phyloP scores from a whole-genome alignment of 2,113 vertebrate species.

The Raja brachyura region DNA sequence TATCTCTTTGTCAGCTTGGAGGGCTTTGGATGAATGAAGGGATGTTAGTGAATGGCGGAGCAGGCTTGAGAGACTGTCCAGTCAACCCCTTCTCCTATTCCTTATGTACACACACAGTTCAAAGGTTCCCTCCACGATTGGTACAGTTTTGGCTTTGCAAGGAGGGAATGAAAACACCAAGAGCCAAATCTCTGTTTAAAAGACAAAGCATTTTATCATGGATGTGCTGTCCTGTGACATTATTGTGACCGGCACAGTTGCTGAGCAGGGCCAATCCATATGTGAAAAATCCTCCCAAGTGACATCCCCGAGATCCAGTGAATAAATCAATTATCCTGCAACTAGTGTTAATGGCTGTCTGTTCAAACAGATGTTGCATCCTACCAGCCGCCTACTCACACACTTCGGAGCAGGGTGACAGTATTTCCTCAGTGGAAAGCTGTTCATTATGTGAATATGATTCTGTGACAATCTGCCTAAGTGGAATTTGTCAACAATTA shows the following conservation, averaged over 20 bases:
- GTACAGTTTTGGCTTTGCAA: no score
- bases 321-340: conserved; percentile 19
- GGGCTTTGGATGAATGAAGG: no score
- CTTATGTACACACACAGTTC: background rate
- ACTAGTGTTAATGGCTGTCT: conserved; percentile 21
- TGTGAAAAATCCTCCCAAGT: background rate
- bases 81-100: background rate
- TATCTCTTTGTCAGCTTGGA: no score
- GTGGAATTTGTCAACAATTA: conserved; percentile 33
- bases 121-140: background rate
- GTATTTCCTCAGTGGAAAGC: conserved; percentile 20
- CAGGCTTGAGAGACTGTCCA: background rate
- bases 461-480: conserved; percentile 9
- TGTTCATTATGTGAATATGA: conserved; percentile 29
- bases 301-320: background rate
- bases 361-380: conserved; percentile 10
- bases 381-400: background rate
- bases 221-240: background rate
- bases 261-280: no score
- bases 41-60: background rate
- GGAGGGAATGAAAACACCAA: background rate
- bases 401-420: background rate
- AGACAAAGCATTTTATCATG: background rate
- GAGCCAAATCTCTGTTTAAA: background rate
- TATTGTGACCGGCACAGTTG: background rate